These are phyloP conservation scores for Danaus chrysippus DNA, from an alignment of 2,888 invertebrate species.

Conservation along the genomic window DNA sequence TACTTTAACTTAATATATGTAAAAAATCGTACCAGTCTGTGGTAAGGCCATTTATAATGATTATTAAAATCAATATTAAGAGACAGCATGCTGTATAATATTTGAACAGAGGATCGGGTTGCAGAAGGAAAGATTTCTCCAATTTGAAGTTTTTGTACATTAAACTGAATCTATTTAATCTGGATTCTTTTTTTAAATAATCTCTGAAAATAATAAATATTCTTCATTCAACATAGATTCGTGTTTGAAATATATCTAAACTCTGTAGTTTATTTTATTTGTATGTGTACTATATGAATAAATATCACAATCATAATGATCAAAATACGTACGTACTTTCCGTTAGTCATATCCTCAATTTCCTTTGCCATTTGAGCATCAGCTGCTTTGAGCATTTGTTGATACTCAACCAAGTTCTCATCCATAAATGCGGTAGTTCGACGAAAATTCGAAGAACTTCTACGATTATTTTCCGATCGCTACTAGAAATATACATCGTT, in stretches of 20 bases:
- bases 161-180: conserved; percentile 74
- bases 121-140: conserved; percentile 85
- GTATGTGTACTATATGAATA: background rate
- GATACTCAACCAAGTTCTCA: conserved; percentile 81
- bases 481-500: conserved; percentile 61
- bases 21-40: conserved; percentile 55
- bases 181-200: conserved; percentile 81
- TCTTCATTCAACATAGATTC: background rate
- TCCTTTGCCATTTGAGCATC: conserved; percentile 88
- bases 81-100: conserved; percentile 80
- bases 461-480: conserved; percentile 63
- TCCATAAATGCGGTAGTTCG: conserved; percentile 84
- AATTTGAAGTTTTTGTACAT: conserved; percentile 71
- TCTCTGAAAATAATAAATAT: conserved; percentile 75
- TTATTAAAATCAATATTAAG: conserved; percentile 54
- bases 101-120: conserved; percentile 91
- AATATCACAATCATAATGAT: background rate
- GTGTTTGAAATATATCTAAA: no score
- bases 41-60: conserved; percentile 60
- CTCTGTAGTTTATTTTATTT: background rate
- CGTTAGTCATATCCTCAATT: conserved; percentile 90
- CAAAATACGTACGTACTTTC: conserved; percentile 73
- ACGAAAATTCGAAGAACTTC: conserved; percentile 54
- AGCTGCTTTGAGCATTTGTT: conserved; percentile 82
- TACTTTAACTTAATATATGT: no score